Evolutionary conservation across 1,140 invertebrate genomes (phyloP).

Genomic region (Drosophila persimilis): DNA sequence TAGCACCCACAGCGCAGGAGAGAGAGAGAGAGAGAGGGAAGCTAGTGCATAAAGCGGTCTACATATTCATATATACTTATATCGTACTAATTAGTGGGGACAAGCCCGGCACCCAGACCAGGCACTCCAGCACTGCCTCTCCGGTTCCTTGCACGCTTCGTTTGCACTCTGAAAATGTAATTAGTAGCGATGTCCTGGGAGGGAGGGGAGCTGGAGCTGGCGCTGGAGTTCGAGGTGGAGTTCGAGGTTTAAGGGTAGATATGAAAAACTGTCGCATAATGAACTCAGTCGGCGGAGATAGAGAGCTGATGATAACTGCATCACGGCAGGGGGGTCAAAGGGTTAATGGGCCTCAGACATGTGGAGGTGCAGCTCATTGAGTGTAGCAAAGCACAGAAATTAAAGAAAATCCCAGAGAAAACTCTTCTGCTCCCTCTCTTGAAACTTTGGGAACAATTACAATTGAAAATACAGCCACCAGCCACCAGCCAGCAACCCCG

Average conservation of each 20-base stretch:
- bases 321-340: constrained; percentile 41
- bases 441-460: constrained; percentile 47
- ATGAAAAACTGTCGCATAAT: constrained; percentile 77
- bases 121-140: constrained; percentile 1
- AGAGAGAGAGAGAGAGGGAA: too few species aligned
- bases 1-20: constrained; percentile 36
- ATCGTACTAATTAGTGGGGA: constrained; percentile 77
- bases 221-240: neutral
- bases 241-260: constrained; percentile 47
- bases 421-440: neutral
- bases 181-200: constrained; percentile 57
- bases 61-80: constrained; percentile 63
- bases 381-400: constrained; percentile 20
- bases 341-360: constrained; percentile 70
- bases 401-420: constrained; percentile 14
- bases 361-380: constrained; percentile 62
- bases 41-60: constrained; percentile 44
- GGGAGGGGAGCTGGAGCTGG: neutral
- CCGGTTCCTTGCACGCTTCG: constrained; percentile 60
- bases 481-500: neutral
- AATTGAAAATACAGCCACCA: constrained; percentile 53
- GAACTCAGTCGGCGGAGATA: constrained; percentile 59
- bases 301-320: constrained; percentile 44
- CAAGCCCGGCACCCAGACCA: constrained; percentile 22
- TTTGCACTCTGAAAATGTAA: constrained; percentile 79